Evolutionary conservation across 1,140 invertebrate genomes (phyloP), one percentile per base, ranked within the genome.

Genomic region (Contarinia nasturtii): DNA sequence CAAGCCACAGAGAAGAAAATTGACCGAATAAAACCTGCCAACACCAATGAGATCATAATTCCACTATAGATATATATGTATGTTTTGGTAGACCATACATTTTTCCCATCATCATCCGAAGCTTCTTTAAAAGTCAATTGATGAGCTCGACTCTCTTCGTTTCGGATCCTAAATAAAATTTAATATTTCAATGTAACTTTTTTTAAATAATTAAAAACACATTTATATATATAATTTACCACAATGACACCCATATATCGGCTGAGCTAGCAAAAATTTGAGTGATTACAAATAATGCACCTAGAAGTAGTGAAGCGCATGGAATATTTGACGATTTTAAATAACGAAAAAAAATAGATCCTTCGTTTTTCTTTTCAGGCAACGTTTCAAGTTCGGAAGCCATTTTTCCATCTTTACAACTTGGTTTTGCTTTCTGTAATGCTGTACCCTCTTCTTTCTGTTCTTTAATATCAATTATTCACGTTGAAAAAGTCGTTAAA

Each of bases 161-260:
- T 18, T 42, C 40, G 15, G 15, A 20, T 48, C 12, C 14, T 33
- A n/a, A n/a, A n/a, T n/a, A n/a, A n/a, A n/a, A n/a, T n/a, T n/a
- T n/a, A n/a, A 10, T 18, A n/a, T n/a, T n/a, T n/a, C n/a, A n/a
- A n/a, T n/a, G n/a, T n/a, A n/a, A n/a, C n/a, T n/a, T n/a, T n/a
- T n/a, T n/a, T n/a, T n/a, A n/a, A n/a, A n/a, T n/a, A n/a, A n/a
- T n/a, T n/a, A n/a, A n/a, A n/a, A n/a, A n/a, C n/a, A n/a, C n/a
- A n/a, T n/a, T n/a, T n/a, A n/a, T n/a, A n/a, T 15, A 3, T 34
- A 8, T 7, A 41, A 34, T 17, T 17, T n/a, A 49, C 77, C 76
- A 80, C 48, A 65, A 64, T 12, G 70, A 65, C 2, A 77, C 65
- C 73, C 73, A 79, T 56, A 70, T 78, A 58, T 79, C 76, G 33